Conservation (phyloP, 2,888 invertebrate species). For the Drosophila algonquin region DNA sequence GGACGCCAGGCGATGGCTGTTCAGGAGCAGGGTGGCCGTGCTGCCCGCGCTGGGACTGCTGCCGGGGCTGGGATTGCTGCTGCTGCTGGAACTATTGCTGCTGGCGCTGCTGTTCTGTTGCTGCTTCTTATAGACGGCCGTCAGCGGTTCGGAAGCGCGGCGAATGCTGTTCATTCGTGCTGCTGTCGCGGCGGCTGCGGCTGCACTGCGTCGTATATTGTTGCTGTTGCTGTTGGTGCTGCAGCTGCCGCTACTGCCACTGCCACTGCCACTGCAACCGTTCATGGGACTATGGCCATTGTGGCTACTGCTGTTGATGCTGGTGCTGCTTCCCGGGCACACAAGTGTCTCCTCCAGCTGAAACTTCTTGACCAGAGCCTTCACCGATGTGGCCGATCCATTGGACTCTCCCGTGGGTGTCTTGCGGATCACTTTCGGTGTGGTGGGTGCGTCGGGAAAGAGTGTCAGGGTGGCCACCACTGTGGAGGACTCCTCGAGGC, state of each 20-base stretch:
- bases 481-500: conserved; percentile 62
- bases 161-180: conserved; percentile 44
- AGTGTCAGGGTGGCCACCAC: conserved; percentile 80
- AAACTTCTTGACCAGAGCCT: conserved; percentile 84
- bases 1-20: conserved; percentile 51
- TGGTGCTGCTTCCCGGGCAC: conserved; percentile 10
- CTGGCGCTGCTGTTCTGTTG: conserved; percentile 51
- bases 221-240: conserved; percentile 31
- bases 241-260: conserved; percentile 27
- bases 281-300: neutral
- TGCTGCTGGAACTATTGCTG: conserved; percentile 38
- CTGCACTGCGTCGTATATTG: neutral
- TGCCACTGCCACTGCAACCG: conserved; percentile 20
- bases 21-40: conserved; percentile 46
- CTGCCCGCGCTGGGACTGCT: conserved; percentile 54
- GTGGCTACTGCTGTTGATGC: conserved; percentile 43
- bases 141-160: conserved; percentile 75
- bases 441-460: conserved; percentile 87
- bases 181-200: conserved; percentile 29
- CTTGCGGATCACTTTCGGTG: conserved; percentile 88
- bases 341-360: conserved; percentile 75
- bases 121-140: conserved; percentile 67
- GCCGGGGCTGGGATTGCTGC: conserved; percentile 35
- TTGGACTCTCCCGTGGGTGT: conserved; percentile 85
- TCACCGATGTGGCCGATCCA: conserved; percentile 83